These are phyloP conservation scores for Eptesicus fuscus DNA, from an alignment of 2,113 vertebrate genomes.

Conservation along the genomic window DNA sequence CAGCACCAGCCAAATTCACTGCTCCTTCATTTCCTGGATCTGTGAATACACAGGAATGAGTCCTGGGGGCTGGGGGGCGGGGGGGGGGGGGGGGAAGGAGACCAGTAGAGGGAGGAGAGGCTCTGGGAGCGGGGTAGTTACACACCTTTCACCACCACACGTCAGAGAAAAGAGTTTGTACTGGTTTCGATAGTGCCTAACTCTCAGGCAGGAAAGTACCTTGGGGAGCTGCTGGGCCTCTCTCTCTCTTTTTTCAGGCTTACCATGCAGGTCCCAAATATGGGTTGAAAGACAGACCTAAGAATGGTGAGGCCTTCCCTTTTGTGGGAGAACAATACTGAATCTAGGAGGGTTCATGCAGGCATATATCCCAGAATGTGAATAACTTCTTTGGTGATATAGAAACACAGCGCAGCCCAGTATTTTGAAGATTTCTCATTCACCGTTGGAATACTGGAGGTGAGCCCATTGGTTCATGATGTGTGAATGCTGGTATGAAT, in stretches of 20 bases:
- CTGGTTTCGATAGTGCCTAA: not conserved
- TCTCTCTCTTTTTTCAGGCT: not conserved
- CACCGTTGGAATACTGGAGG: not conserved
- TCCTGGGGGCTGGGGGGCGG: not conserved
- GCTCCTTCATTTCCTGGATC: not conserved
- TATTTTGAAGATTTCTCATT: not conserved
- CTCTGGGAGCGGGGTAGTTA: not conserved
- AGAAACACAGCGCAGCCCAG: not conserved
- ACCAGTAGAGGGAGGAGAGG: too few relatives aligned
- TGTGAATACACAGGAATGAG: not conserved
- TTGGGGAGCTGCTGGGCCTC: not conserved
- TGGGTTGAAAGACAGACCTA: not conserved
- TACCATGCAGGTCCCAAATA: not conserved
- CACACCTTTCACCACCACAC: not conserved
- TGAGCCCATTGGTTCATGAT: not conserved
- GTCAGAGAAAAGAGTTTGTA: not conserved
- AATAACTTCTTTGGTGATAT: not conserved
- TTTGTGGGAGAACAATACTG: not conserved
- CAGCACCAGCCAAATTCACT: not conserved
- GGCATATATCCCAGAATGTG: not conserved
- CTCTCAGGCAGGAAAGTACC: not conserved
- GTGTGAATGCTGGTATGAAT: not conserved
- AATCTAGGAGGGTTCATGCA: not conserved
- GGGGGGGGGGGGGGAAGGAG: not conserved
- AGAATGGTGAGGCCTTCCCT: not conserved